Evolutionary conservation across 2,113 vertebrate genomes (phyloP), one percentile per base, ranked within the genome.

Genomic region (Corapipo altera): DNA sequence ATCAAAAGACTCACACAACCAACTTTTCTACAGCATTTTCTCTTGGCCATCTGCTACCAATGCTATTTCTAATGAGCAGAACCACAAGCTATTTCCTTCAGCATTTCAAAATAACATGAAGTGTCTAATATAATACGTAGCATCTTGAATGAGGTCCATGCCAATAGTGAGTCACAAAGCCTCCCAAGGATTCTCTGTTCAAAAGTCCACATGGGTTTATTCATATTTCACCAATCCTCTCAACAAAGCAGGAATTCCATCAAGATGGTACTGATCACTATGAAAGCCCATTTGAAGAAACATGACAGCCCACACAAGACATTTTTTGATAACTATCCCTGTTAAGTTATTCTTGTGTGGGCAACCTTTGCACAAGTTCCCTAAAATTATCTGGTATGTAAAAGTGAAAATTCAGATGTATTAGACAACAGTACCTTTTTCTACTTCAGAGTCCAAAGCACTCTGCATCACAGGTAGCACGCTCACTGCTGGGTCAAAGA

Each of bases 41-140:
- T 83, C 58, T 65, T 73, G n/a, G 77, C 88, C 85, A 79, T 93
- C 78, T 88, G 88, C 78, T 95, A 85, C 67, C 46, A 73, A 27
- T 49, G 64, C 75, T 94, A 93, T 93, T 85, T 91, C 82, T 70
- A 79, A 86, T 46, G 35, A 90, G 75, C 32, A 74, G 73, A 82
- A 82, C 54, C 58, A 87, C 65, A 93, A 78, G 77, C 55, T 41
- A 92, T 46, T 89, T 95, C 72, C 84, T 87, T 61, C 59, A 85
- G 77, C 88, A 91, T 48, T 87, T 93, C 85, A 75, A 80, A 89
- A 57, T 93, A 91, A 85, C 74, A 43, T 43, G 57, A 92, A 93
- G 19, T 26, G 57, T 81, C 52, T 72, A 89, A 93, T 89, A 81
- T 44, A 96, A 72, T 33, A 67, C 24, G 33, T 11, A 89, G 39